Evolutionary conservation across 2,113 vertebrate species (phyloP).

Genomic region (Xenopus borealis): DNA sequence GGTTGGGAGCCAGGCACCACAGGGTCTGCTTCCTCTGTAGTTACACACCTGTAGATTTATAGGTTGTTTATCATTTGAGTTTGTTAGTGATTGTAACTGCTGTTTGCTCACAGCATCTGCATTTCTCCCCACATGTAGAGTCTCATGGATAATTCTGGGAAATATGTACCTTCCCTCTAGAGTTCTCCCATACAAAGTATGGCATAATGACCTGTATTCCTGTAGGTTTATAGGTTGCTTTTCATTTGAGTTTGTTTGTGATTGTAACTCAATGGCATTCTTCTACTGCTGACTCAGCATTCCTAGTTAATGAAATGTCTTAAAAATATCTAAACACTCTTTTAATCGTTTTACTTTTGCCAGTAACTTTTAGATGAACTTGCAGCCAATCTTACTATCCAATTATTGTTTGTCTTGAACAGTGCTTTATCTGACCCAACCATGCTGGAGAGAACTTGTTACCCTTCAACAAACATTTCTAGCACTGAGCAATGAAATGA

Average conservation of each 20-base stretch:
- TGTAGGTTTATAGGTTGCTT: too few relatives aligned
- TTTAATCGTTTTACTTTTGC: slow-evolving; percentile 20
- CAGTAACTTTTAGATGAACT: slow-evolving; percentile 16
- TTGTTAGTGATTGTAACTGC: slow-evolving; percentile 6
- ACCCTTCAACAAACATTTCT: slow-evolving; percentile 25
- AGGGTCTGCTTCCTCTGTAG: too few relatives aligned
- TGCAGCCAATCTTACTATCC: slow-evolving; percentile 29
- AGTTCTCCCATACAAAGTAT: too few relatives aligned
- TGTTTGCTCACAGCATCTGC: too few relatives aligned
- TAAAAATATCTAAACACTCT: slow-evolving; percentile 28
- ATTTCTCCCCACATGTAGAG: too few relatives aligned
- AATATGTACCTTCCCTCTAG: too few relatives aligned
- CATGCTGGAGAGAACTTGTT: slow-evolving; percentile 33
- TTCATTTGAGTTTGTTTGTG: slow-evolving; percentile 2
- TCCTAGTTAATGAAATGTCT: slow-evolving; percentile 27
- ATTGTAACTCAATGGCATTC: background rate
- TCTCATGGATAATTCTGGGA: too few relatives aligned
- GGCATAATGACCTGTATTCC: too few relatives aligned
- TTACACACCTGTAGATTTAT: too few relatives aligned
- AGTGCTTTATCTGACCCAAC: slow-evolving; percentile 40
- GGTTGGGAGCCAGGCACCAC: too few relatives aligned
- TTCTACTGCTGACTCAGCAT: slow-evolving; percentile 18
- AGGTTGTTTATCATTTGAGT: background rate
- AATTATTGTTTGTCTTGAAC: slow-evolving; percentile 34
- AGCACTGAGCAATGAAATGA: slow-evolving; percentile 36